A percentile compares a stretch with the other conserved stretches of the same genome.
phyloP scores from a whole-genome alignment of 2,797 vertebrate species.

The Pterois miles region DNA sequence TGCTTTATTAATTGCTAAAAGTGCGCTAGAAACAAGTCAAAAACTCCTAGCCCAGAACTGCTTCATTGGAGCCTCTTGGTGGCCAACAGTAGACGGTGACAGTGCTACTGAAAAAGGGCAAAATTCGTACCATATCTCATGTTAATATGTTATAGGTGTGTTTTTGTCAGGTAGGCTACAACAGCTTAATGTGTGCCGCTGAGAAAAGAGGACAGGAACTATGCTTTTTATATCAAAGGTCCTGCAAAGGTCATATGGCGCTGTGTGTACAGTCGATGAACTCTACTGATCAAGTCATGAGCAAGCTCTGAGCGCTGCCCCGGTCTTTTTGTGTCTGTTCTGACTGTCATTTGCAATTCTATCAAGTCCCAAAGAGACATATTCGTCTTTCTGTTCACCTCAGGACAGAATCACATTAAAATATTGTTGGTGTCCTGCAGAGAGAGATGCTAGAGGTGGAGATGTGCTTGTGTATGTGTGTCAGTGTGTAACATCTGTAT shows the following conservation, averaged over 20 bases:
- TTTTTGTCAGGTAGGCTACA: neutral
- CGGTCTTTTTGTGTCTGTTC: conserved; percentile 20
- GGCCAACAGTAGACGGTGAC: neutral
- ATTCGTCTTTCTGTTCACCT: conserved; percentile 56
- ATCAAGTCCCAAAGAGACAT: conserved; percentile 64
- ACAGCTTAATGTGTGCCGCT: neutral
- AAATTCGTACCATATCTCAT: neutral
- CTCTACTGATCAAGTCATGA: conserved; percentile 44
- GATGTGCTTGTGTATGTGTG: neutral
- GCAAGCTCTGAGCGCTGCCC: conserved; percentile 22
- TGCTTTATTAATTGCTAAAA: neutral
- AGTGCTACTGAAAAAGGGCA: neutral
- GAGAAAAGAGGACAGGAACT: conserved; percentile 7
- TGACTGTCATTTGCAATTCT: conserved; percentile 65
- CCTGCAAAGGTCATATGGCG: conserved; percentile 13
- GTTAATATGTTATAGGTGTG: neutral
- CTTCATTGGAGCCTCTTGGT: neutral
- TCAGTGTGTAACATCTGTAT: conserved; percentile 44
- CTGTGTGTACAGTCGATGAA: conserved; percentile 34
- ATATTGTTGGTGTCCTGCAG: conserved; percentile 59
- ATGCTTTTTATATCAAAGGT: conserved; percentile 12
- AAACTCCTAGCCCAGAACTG: neutral
- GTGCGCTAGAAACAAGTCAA: neutral
- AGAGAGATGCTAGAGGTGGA: conserved; percentile 25
- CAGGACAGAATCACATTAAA: conserved; percentile 60